Percentiles rank a stretch among this genome's conserved stretches.
Evolutionary conservation across 2,888 invertebrate species (phyloP).

Genomic region (Drosophila affinis): DNA sequence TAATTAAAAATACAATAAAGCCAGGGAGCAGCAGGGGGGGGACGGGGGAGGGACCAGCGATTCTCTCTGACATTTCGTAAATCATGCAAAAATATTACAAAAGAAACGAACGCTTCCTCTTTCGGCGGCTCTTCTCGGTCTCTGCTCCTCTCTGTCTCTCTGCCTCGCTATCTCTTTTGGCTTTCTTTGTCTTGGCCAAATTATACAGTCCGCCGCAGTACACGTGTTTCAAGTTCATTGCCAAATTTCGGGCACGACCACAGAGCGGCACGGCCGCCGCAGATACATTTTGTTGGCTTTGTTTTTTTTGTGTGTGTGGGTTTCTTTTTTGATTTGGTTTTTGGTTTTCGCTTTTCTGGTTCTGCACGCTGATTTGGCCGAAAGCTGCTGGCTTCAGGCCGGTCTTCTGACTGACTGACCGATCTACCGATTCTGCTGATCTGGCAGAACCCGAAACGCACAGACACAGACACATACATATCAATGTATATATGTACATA

Average conservation of each 20-base stretch:
- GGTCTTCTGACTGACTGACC: slow-evolving; percentile 56
- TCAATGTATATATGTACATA: neutral
- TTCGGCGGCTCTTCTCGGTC: neutral
- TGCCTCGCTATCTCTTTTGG: slow-evolving; percentile 19
- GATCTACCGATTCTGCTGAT: slow-evolving; percentile 47
- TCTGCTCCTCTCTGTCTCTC: slow-evolving; percentile 6
- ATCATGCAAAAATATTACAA: slow-evolving; percentile 58
- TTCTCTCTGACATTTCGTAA: slow-evolving; percentile 40
- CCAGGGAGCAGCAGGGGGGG: too few relatives aligned
- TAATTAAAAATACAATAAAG: slow-evolving; percentile 68
- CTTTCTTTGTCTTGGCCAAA: slow-evolving; percentile 57
- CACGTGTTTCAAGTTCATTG: slow-evolving; percentile 82
- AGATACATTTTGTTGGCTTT: slow-evolving; percentile 5
- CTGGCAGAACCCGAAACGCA: slow-evolving; percentile 4
- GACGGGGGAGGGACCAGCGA: too few relatives aligned
- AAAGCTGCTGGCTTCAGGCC: slow-evolving; percentile 39
- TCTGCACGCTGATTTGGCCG: slow-evolving; percentile 41
- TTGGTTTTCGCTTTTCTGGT: slow-evolving; percentile 61
- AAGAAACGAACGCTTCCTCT: slow-evolving; percentile 28
- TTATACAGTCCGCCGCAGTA: slow-evolving; percentile 63
- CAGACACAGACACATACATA: slow-evolving; percentile 1
- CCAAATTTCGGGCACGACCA: slow-evolving; percentile 61
- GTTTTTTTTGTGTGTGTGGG: slow-evolving; percentile 22
- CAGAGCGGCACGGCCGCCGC: slow-evolving; percentile 1
- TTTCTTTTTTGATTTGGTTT: slow-evolving; percentile 39